phyloP scores from a whole-genome alignment of 2,113 vertebrate species.

The Chaetops frenatus region DNA sequence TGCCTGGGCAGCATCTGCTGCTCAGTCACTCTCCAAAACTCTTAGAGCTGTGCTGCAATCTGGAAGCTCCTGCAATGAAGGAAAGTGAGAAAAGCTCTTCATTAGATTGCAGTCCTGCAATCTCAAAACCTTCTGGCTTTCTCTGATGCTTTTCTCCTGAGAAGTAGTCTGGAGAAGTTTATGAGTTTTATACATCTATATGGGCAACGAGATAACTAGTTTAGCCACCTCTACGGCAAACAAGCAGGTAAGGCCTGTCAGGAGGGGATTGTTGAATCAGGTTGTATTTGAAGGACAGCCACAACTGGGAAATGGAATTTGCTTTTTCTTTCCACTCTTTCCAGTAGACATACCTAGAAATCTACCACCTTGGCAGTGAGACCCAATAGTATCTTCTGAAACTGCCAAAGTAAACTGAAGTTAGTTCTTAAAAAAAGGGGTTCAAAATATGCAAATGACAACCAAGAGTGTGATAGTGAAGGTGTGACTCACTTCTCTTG shows the following conservation, averaged over 20 bases:
- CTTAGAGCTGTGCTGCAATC: neutral
- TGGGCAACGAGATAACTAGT: neutral
- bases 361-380: neutral
- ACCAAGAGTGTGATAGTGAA: neutral
- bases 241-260: neutral
- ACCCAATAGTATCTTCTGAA: neutral
- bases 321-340: neutral
- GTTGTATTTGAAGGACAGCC: neutral
- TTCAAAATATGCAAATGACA: neutral
- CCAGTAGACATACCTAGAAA: neutral
- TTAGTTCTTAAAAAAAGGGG: neutral
- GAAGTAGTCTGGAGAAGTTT: neutral
- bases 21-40: neutral
- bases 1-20: accelerated
- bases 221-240: neutral
- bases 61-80: neutral
- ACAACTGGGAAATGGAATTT: neutral
- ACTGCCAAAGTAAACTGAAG: neutral
- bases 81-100: neutral
- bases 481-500: neutral
- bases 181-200: neutral
- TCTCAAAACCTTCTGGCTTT: neutral
- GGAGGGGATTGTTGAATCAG: neutral
- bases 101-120: neutral
- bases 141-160: neutral